phyloP scores from a whole-genome alignment of 2,888 invertebrate species.

The Acrobasis repandana region DNA sequence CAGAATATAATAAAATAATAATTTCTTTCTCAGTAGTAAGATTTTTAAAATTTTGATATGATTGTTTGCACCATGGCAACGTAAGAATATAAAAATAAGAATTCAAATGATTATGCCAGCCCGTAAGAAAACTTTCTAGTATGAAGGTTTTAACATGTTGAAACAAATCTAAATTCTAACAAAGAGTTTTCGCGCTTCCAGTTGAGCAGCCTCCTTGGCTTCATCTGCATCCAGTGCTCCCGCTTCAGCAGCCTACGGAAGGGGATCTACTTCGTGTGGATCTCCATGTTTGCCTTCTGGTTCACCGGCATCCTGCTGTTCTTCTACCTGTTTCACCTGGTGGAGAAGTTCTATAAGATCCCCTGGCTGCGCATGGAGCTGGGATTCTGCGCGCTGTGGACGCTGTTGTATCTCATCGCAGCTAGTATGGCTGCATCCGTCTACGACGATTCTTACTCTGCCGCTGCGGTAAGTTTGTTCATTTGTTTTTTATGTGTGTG shows the following conservation, averaged over 20 bases:
- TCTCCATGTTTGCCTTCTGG: slow-evolving; percentile 93
- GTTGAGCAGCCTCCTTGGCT: slow-evolving; percentile 88
- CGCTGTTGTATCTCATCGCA: slow-evolving; percentile 89
- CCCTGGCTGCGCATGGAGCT: slow-evolving; percentile 95
- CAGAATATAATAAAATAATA: no score
- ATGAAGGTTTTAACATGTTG: no score
- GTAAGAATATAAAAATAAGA: no score
- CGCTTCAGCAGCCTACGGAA: slow-evolving; percentile 75
- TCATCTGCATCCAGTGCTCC: slow-evolving; percentile 90
- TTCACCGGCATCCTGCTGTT: slow-evolving; percentile 90
- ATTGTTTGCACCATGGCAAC: no score
- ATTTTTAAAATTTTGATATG: no score
- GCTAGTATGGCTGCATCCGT: slow-evolving; percentile 86
- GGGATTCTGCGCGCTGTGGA: slow-evolving; percentile 88
- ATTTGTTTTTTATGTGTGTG: no score
- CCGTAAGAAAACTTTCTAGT: no score
- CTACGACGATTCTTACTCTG: slow-evolving; percentile 83
- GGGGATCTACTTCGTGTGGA: slow-evolving; percentile 89
- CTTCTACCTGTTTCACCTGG: slow-evolving; percentile 92
- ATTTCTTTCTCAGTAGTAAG: no score
- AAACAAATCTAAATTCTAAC: background rate
- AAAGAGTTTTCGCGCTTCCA: slow-evolving; percentile 48
- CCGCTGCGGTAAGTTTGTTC: slow-evolving; percentile 88
- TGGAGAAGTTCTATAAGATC: slow-evolving; percentile 92
- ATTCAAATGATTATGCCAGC: no score